phyloP scores from a whole-genome alignment of 1,140 invertebrate genomes.

The Brachionus rubens region DNA sequence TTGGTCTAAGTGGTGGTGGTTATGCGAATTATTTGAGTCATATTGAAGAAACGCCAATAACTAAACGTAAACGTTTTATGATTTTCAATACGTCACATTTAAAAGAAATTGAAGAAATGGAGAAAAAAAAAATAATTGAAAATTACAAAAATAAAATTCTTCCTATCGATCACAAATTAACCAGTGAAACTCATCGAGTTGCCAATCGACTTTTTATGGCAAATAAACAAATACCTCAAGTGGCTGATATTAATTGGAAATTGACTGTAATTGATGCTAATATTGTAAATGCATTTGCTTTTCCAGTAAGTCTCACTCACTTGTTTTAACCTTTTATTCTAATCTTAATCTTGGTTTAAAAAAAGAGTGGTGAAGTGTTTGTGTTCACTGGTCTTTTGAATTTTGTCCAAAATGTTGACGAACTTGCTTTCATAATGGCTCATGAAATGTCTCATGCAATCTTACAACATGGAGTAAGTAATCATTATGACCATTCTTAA shows the following conservation, averaged over 20 bases:
- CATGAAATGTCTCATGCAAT: slow-evolving; percentile 70
- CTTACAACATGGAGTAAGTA: slow-evolving; percentile 65
- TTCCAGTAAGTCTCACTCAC: slow-evolving; percentile 57
- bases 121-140: slow-evolving; percentile 50
- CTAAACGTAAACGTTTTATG: slow-evolving; percentile 63
- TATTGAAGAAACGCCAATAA: slow-evolving; percentile 63
- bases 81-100: slow-evolving; percentile 62
- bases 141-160: slow-evolving; percentile 51
- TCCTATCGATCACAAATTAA: slow-evolving; percentile 50
- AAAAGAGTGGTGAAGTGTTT: slow-evolving; percentile 66
- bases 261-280: slow-evolving; percentile 61
- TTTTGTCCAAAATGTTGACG: slow-evolving; percentile 64
- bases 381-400: slow-evolving; percentile 66
- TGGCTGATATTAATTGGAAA: slow-evolving; percentile 61
- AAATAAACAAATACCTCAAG: slow-evolving; percentile 61
- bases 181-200: slow-evolving; percentile 40
- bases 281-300: slow-evolving; percentile 63
- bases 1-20: neutral
- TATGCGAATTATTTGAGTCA: slow-evolving; percentile 61
- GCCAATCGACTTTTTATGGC: slow-evolving; percentile 58
- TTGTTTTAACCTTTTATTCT: slow-evolving; percentile 48
- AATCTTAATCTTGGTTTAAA: neutral
- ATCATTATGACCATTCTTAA: neutral
- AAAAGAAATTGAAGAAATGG: slow-evolving; percentile 56
- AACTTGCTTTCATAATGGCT: slow-evolving; percentile 65